Percentiles rank a stretch among this genome's conserved stretches.
phyloP scores from a whole-genome alignment of 2,888 invertebrate species.

The Lomographa bimaculata region DNA sequence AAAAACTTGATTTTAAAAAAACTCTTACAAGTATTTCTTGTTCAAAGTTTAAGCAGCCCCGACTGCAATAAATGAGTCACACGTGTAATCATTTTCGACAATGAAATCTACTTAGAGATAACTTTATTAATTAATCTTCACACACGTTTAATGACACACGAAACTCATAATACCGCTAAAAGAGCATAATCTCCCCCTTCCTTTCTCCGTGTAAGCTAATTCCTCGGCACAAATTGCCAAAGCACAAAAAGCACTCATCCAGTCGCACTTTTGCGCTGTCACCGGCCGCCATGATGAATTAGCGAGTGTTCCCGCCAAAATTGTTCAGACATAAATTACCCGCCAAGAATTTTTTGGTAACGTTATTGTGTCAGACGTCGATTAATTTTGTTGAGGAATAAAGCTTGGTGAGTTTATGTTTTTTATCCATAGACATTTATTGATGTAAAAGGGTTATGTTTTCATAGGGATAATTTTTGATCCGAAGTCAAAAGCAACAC shows the following conservation, averaged over 20 bases:
- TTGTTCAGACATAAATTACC: conserved; percentile 48
- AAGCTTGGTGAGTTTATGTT: conserved; percentile 14
- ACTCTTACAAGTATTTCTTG: too few relatives aligned
- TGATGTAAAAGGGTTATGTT: too few relatives aligned
- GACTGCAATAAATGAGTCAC: too few relatives aligned
- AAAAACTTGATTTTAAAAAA: too few relatives aligned
- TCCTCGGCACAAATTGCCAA: conserved; percentile 28
- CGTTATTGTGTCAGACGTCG: conserved; percentile 41
- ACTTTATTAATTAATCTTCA: too few relatives aligned
- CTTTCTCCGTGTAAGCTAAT: conserved; percentile 25
- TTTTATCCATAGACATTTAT: conserved; percentile 1
- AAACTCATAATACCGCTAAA: conserved; percentile 2
- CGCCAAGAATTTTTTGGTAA: conserved; percentile 36
- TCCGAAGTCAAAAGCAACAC: too few relatives aligned
- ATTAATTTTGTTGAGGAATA: conserved; percentile 42
- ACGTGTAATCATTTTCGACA: too few relatives aligned
- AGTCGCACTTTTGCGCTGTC: conserved; percentile 33
- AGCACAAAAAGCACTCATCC: conserved; percentile 33
- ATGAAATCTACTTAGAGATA: too few relatives aligned
- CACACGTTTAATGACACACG: conserved; percentile 7
- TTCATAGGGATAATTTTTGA: too few relatives aligned
- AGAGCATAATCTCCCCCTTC: conserved; percentile 18
- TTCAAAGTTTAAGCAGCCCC: too few relatives aligned
- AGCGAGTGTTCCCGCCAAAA: conserved; percentile 37
- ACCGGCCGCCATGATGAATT: conserved; percentile 38